Percentiles rank a stretch among this genome's conserved stretches.
Evolutionary conservation across 2,113 vertebrate genomes (phyloP).

Genomic region (Struthidea cinerea): DNA sequence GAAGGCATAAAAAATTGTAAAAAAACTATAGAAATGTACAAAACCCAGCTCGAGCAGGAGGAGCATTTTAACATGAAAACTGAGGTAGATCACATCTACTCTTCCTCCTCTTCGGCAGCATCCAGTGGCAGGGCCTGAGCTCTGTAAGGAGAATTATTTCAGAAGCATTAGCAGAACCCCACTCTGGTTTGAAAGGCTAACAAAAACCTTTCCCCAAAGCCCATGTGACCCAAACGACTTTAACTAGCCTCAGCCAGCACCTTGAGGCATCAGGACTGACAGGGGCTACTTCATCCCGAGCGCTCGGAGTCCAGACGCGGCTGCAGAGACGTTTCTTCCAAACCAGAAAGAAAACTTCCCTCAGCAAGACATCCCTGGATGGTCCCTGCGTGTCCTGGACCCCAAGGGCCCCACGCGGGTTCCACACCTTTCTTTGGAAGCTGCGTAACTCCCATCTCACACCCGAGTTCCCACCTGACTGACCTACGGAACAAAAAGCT

Average conservation of each 20-base stretch:
- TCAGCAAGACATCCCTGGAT: rapidly evolving
- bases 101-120: constrained; percentile 38
- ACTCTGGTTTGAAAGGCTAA: neutral
- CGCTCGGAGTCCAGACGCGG: neutral
- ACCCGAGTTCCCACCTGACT: neutral
- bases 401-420: rapidly evolving
- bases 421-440: neutral
- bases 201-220: neutral
- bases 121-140: constrained; percentile 19
- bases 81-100: neutral
- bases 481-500: neutral
- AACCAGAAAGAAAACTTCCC: neutral
- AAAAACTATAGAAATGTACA: constrained; percentile 20
- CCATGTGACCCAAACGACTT: neutral
- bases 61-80: neutral
- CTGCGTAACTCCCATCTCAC: neutral
- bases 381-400: neutral
- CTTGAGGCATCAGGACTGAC: neutral
- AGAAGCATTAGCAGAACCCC: neutral
- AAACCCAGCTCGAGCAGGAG: neutral
- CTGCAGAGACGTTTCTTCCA: neutral
- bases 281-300: neutral
- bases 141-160: constrained; percentile 21
- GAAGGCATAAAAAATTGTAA: neutral
- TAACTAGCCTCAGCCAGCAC: neutral